Base-by-base conservation (phyloP, 1,140 invertebrate genomes). In the Elymnias hypermnestra region DNA sequence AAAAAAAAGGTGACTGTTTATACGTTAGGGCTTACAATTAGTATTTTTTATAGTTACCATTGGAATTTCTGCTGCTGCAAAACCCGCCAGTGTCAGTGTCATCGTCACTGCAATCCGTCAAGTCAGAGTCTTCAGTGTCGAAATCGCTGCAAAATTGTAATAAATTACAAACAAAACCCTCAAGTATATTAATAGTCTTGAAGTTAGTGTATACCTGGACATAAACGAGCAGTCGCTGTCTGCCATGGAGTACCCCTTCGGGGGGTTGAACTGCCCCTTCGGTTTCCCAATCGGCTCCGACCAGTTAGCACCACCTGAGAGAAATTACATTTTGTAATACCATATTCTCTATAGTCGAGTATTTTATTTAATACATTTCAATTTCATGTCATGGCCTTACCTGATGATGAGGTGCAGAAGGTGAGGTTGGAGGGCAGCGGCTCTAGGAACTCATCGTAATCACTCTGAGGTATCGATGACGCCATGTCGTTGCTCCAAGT, bases 401-500 rank as follows among this genome's bases (percentile, higher is more conserved):
- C 75, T 0, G 66, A 64, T 3, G 66, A 70, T 0, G 82, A 76
- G 9, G 84, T 82, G 36, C 88, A 89, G 45, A 89, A 87, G 15
- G 87, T 88, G 0, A 89, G 69, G 57, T 89, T 89, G 1, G 83
- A 61, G 0, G 88, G 88, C 15, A 89, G 57, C 9, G 79, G 71
- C 18, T 79, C 76, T 48, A 62, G 56, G 33, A 46, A 74, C 29
- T 87, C 84, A 5, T 88, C 83, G 29, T 79, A 85, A 0, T 79
- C 76, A 4, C 17, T n/a, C 0, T 58, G 36, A 0, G 74, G 73
- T 21, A 81, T 79, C 1, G 57, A 75, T 12, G 70, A 86, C 0
- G 93, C 92, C 94, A 96, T 95, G 10, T 96, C 94, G 75, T 96
- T 97, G 0, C 92, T 94, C 95, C 94, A 97, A 0, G 92, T 96